A percentile compares a stretch with the other conserved stretches of the same genome.
Evolutionary conservation across 1,140 invertebrate genomes (phyloP).

Genomic region (Nephotettix cincticeps): DNA sequence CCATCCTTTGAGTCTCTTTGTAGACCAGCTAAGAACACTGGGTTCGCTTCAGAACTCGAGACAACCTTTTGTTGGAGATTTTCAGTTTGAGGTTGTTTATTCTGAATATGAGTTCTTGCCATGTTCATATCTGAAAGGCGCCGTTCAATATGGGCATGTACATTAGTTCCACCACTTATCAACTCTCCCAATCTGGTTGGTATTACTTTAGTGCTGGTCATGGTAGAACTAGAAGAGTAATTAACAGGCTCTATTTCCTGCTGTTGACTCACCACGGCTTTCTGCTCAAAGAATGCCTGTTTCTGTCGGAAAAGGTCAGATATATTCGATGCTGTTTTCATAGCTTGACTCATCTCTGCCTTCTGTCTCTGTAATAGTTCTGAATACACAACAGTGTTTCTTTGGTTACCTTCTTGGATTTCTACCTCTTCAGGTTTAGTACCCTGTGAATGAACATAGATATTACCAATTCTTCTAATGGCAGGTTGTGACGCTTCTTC

Average conservation of each 20-base stretch:
- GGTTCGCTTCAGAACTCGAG: constrained; percentile 29
- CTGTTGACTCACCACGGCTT: background rate
- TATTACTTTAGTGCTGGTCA: background rate
- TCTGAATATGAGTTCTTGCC: background rate
- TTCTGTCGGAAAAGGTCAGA: background rate
- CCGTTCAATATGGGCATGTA: constrained; percentile 13
- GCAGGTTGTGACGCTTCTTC: background rate
- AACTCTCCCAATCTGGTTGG: constrained; percentile 5
- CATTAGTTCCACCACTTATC: constrained; percentile 8
- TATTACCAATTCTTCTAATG: constrained; percentile 22
- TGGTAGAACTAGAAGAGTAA: background rate
- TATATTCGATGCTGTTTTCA: background rate
- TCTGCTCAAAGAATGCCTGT: background rate
- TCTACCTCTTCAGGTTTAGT: background rate
- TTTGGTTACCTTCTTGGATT: background rate
- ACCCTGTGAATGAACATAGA: constrained; percentile 25
- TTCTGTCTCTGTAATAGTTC: background rate
- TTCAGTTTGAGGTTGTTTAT: constrained; percentile 14
- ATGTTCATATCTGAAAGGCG: background rate
- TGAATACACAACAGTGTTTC: background rate
- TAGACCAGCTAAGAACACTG: constrained; percentile 4
- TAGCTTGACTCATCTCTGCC: background rate
- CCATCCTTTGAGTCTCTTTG: constrained; percentile 35
- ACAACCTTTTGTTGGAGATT: constrained; percentile 35
- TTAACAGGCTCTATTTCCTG: background rate